Conservation (phyloP, 2,888 invertebrate genomes). For the Panopea generosa region DNA sequence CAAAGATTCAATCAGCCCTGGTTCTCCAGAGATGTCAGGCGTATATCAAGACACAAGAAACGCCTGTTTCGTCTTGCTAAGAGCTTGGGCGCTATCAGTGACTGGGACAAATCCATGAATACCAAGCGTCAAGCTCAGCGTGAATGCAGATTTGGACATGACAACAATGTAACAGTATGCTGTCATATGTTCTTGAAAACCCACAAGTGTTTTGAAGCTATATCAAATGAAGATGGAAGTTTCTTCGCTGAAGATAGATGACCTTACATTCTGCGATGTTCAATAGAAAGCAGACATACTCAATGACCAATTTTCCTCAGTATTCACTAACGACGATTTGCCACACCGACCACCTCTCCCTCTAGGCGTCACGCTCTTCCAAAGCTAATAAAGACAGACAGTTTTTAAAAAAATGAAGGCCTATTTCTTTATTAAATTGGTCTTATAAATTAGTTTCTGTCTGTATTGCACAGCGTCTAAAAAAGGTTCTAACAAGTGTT, state of each 20-base stretch:
- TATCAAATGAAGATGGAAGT: constrained; percentile 39
- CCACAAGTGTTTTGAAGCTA: constrained; percentile 29
- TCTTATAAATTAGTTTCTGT: too few species aligned
- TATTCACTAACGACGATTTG: too few species aligned
- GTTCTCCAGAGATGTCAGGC: constrained; percentile 5
- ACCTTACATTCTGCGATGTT: constrained; percentile 32
- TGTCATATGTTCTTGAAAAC: constrained; percentile 20
- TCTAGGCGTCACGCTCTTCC: too few species aligned
- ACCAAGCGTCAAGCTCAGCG: constrained; percentile 11
- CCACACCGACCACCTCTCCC: too few species aligned
- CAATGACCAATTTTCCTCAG: too few species aligned
- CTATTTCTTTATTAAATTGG: too few species aligned
- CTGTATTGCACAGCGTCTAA: too few species aligned
- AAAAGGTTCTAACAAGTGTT: too few species aligned
- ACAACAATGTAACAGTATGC: constrained; percentile 21
- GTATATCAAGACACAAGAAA: constrained; percentile 6
- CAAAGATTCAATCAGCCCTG: constrained; percentile 18
- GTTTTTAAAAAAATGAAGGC: too few species aligned
- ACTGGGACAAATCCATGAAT: constrained; percentile 18
- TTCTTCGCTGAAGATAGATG: constrained; percentile 31
- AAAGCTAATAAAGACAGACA: too few species aligned
- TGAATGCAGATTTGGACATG: constrained; percentile 24
- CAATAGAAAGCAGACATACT: too few species aligned
- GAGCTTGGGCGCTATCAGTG: background rate
- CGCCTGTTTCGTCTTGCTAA: constrained; percentile 1